Percentiles rank a stretch among this genome's conserved stretches.
Evolutionary conservation across 1,140 invertebrate species (phyloP).

Genomic region (Steinernema khuongi): DNA sequence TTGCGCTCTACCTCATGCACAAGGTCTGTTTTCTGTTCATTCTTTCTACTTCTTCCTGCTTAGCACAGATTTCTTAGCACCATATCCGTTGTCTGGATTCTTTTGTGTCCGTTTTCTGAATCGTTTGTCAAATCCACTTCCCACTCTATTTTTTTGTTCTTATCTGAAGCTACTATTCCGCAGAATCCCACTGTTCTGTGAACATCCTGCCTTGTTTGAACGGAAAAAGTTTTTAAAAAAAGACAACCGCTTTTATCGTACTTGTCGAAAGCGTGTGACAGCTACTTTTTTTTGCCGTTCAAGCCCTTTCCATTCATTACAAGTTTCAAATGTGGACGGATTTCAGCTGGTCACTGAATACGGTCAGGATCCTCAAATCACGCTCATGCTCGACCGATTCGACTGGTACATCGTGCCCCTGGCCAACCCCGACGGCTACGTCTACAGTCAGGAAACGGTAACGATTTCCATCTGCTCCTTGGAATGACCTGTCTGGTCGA

Average conservation of each 20-base stretch:
- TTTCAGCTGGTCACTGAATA: constrained; percentile 41
- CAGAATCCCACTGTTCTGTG: neutral
- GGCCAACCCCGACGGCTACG: constrained; percentile 61
- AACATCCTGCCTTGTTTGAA: neutral
- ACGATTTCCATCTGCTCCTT: constrained; percentile 13
- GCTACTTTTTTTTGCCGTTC: neutral
- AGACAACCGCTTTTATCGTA: neutral
- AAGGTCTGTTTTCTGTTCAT: constrained; percentile 40
- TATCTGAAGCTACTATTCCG: neutral
- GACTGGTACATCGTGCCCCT: constrained; percentile 72
- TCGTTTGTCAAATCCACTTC: too few species aligned
- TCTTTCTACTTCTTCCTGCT: too few species aligned
- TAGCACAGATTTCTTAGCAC: too few species aligned
- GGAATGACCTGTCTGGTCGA: too few species aligned
- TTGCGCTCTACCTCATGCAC: constrained; percentile 58
- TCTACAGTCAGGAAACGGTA: constrained; percentile 50
- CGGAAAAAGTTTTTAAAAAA: neutral
- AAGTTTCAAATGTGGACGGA: neutral
- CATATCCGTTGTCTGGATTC: too few species aligned
- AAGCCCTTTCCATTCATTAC: neutral
- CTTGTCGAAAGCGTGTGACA: neutral
- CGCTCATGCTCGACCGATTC: constrained; percentile 68
- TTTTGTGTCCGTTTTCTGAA: too few species aligned
- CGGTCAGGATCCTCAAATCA: constrained; percentile 35
- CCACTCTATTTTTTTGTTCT: too few species aligned